phyloP scores from a whole-genome alignment of 2,113 vertebrate species.

The Natator depressus region DNA sequence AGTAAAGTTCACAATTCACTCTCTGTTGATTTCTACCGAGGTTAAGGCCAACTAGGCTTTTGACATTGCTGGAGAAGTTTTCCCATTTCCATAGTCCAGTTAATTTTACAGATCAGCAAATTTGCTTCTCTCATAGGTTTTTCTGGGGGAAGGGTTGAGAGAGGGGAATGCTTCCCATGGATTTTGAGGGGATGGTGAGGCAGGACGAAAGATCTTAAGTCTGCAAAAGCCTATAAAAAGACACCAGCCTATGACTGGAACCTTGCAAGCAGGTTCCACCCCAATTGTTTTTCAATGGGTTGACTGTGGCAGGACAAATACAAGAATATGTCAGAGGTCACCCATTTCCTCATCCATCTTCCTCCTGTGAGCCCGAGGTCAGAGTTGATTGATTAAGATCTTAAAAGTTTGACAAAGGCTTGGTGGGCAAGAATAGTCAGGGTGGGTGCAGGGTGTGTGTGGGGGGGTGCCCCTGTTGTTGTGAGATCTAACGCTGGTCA shows the following conservation, averaged over 20 bases:
- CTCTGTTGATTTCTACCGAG: neutral
- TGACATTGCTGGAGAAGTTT: constrained; percentile 29
- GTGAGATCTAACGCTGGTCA: constrained; percentile 76
- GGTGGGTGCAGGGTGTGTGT: constrained; percentile 1
- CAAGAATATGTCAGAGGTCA: constrained; percentile 88
- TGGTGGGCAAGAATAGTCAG: constrained; percentile 69
- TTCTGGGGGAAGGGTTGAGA: constrained; percentile 24
- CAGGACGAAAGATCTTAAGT: constrained; percentile 1
- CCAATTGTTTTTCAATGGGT: constrained; percentile 82
- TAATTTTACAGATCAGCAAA: constrained; percentile 38
- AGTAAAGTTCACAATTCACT: neutral
- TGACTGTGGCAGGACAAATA: constrained; percentile 81
- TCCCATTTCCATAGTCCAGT: neutral
- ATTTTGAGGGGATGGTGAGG: neutral
- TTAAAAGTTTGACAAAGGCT: constrained; percentile 90
- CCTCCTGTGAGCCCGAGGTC: constrained; percentile 81
- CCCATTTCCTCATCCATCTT: constrained; percentile 94
- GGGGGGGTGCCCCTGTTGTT: constrained; percentile 72
- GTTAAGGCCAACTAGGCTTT: constrained; percentile 21
- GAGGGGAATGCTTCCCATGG: constrained; percentile 1
- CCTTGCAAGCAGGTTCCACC: constrained; percentile 82
- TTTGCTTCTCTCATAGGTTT: constrained; percentile 20
- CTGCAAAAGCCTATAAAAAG: constrained; percentile 56
- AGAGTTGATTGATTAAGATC: constrained; percentile 94
- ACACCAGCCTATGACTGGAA: constrained; percentile 69